These are phyloP conservation scores for Pseudolycoriella hygida DNA, from an alignment of 2,888 invertebrate genomes.

Conservation along the genomic window DNA sequence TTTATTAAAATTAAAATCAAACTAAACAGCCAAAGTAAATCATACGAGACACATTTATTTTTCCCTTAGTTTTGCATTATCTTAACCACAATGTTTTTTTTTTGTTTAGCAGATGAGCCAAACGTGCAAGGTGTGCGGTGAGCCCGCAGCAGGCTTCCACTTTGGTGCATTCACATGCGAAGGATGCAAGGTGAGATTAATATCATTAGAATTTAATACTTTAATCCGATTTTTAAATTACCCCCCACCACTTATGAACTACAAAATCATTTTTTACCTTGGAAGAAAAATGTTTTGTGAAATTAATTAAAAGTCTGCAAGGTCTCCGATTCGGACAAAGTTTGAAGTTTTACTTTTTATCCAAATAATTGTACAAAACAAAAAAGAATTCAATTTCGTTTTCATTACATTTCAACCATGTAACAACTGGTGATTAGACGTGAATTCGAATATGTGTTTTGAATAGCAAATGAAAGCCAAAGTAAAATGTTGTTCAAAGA, in stretches of 20 bases:
- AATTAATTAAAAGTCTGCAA: too few species aligned
- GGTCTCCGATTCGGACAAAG: too few species aligned
- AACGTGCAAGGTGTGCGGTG: constrained; percentile 7
- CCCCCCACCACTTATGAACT: constrained; percentile 1
- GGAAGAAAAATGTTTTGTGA: too few species aligned
- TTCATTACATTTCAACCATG: background rate
- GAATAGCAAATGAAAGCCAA: background rate
- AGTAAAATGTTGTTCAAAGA: background rate
- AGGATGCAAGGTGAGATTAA: constrained; percentile 7
- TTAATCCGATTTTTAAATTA: constrained; percentile 4
- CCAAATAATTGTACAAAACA: too few species aligned
- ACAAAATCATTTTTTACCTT: too few species aligned
- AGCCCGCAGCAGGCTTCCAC: constrained; percentile 7
- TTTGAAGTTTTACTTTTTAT: too few species aligned
- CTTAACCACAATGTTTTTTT: background rate
- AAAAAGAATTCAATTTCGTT: background rate
- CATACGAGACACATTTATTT: too few species aligned
- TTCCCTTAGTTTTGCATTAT: background rate
- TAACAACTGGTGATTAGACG: background rate
- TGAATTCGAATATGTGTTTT: background rate
- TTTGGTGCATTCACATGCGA: constrained; percentile 7
- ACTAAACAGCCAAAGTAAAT: too few species aligned
- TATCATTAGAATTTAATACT: constrained; percentile 5
- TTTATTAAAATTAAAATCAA: too few species aligned
- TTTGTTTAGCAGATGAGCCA: constrained; percentile 6